Evolutionary conservation across 2,888 invertebrate species (phyloP).

Genomic region (Apotomis turbidana): DNA sequence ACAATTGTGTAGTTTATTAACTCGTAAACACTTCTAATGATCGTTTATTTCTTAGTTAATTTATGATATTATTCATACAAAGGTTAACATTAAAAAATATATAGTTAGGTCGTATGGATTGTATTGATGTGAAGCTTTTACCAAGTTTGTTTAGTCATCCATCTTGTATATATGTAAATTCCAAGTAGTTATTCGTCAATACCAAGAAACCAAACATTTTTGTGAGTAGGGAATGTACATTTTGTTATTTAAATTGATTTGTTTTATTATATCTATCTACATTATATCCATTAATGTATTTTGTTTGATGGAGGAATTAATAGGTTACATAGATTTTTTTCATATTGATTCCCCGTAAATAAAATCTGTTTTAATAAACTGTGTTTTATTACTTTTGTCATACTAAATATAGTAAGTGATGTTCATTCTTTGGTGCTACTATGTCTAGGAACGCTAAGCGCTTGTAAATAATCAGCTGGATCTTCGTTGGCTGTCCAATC

Average conservation of each 20-base stretch:
- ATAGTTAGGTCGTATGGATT: constrained; percentile 49
- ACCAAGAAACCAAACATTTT: constrained; percentile 83
- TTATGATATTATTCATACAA: constrained; percentile 73
- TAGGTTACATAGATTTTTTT: constrained; percentile 66
- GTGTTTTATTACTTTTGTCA: constrained; percentile 48
- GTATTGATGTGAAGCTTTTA: constrained; percentile 66
- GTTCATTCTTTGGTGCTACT: constrained; percentile 22
- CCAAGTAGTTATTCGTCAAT: constrained; percentile 76
- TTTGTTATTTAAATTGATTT: constrained; percentile 74
- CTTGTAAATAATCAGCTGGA: constrained; percentile 62
- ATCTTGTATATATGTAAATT: constrained; percentile 83
- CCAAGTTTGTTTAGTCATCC: constrained; percentile 71
- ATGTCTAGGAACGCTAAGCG: constrained; percentile 42
- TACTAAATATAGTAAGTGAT: background rate
- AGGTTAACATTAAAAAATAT: constrained; percentile 48
- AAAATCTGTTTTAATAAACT: constrained; percentile 76
- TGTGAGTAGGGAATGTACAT: constrained; percentile 76
- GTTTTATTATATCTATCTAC: constrained; percentile 50
- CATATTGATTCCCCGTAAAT: constrained; percentile 74
- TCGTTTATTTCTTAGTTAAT: constrained; percentile 57
- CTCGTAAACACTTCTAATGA: constrained; percentile 39
- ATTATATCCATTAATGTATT: constrained; percentile 69
- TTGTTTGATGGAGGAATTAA: constrained; percentile 66
- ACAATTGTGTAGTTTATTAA: constrained; percentile 1
- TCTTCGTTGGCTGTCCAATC: constrained; percentile 70